Percentiles rank a stretch among this genome's conserved stretches.
These are phyloP conservation scores for Lochmaea capreae DNA, from an alignment of 2,888 invertebrate genomes.

Conservation along the genomic window DNA sequence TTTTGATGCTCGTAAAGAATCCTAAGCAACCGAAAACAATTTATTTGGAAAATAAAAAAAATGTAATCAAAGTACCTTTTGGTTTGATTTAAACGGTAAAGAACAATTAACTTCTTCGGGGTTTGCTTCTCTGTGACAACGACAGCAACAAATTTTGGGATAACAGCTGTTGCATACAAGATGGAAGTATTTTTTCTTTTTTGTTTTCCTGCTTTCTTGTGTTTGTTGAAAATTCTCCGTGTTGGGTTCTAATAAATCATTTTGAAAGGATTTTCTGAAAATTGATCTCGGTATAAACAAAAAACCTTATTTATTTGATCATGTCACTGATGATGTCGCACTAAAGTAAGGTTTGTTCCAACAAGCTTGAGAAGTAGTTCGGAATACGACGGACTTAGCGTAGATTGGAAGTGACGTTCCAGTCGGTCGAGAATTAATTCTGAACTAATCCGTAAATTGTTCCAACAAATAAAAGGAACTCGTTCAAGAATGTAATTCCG, in stretches of 20 bases:
- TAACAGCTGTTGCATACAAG: conserved; percentile 32
- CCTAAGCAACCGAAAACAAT: background rate
- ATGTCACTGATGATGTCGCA: too few relatives aligned
- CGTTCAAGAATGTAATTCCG: too few relatives aligned
- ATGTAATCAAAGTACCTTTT: background rate
- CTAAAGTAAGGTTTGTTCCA: too few relatives aligned
- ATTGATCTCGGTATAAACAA: background rate
- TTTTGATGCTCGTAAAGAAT: background rate
- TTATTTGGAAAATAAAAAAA: too few relatives aligned
- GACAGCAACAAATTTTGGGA: conserved; percentile 21
- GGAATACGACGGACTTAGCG: too few relatives aligned
- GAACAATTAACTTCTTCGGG: background rate
- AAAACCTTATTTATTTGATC: background rate
- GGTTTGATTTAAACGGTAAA: background rate
- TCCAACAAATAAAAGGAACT: too few relatives aligned
- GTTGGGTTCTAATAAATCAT: background rate
- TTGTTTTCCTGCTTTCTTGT: conserved; percentile 3
- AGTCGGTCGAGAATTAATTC: too few relatives aligned
- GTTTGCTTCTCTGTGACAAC: conserved; percentile 8
- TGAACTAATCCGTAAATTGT: too few relatives aligned
- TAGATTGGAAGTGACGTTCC: too few relatives aligned
- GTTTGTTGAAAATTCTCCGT: conserved; percentile 1
- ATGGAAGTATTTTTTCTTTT: conserved; percentile 31
- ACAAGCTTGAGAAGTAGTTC: too few relatives aligned
- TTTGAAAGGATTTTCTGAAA: background rate